Percentiles rank a stretch among this genome's conserved stretches.
Evolutionary conservation across 2,113 vertebrate species (phyloP).

Genomic region (Phainopepla nitens): DNA sequence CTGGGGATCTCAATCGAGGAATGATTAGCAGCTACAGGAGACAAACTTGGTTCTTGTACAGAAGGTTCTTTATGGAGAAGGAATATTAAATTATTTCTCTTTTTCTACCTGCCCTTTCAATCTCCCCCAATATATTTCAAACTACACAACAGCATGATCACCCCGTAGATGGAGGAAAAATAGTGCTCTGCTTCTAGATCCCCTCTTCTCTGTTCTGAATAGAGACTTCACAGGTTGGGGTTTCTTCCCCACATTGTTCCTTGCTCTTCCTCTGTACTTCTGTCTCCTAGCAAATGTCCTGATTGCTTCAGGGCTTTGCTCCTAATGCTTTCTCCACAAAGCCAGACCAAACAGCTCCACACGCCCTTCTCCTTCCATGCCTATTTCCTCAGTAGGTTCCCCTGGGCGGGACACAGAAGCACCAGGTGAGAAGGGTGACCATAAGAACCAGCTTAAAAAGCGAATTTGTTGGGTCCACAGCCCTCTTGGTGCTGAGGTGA

Average conservation of each 20-base stretch:
- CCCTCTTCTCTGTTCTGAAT: rapidly evolving
- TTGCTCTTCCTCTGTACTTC: not conserved
- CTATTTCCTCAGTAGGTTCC: not conserved
- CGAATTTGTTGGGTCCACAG: rapidly evolving
- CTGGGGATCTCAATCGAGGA: not conserved
- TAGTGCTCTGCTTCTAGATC: not conserved
- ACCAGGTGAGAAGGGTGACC: not conserved
- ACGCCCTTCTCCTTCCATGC: rapidly evolving
- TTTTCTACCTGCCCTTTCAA: not conserved
- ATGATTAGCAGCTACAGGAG: not conserved
- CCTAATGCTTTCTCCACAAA: not conserved
- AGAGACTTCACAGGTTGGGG: not conserved
- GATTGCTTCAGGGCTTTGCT: not conserved
- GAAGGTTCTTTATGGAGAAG: not conserved
- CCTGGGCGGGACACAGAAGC: not conserved
- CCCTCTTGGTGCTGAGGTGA: not conserved
- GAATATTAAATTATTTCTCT: not conserved
- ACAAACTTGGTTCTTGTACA: not conserved
- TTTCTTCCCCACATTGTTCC: not conserved
- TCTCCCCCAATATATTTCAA: not conserved
- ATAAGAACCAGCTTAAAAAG: not conserved
- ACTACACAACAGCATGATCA: not conserved
- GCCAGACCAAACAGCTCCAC: not conserved
- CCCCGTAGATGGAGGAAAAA: not conserved
- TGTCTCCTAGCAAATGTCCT: not conserved